Conservation (phyloP, 2,888 invertebrate genomes). For the Andrena fulva region DNA sequence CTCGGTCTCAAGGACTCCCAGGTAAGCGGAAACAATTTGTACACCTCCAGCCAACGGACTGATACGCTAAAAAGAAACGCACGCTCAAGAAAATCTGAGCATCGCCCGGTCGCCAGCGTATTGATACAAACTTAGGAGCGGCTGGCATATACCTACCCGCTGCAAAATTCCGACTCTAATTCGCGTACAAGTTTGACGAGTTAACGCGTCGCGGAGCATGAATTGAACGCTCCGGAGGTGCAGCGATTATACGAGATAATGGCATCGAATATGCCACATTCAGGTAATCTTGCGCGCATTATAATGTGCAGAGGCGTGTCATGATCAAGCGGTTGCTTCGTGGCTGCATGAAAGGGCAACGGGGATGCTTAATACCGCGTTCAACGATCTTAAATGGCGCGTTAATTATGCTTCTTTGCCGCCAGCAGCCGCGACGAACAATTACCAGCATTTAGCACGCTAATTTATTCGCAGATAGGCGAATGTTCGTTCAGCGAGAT, state of each 20-base stretch:
- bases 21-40: slow-evolving; percentile 86
- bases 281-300: slow-evolving; percentile 63
- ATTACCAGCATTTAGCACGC: not conserved
- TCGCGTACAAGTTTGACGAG: not conserved
- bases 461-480: slow-evolving; percentile 11
- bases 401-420: slow-evolving; percentile 34
- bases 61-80: too few relatives aligned
- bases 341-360: slow-evolving; percentile 42
- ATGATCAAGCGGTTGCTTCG: slow-evolving; percentile 65
- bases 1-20: slow-evolving; percentile 98
- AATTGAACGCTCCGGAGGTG: slow-evolving; percentile 4
- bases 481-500: not conserved
- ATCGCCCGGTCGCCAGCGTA: too few relatives aligned
- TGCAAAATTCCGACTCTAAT: not conserved
- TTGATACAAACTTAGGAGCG: too few relatives aligned
- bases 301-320: slow-evolving; percentile 61
- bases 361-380: slow-evolving; percentile 56
- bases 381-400: slow-evolving; percentile 61
- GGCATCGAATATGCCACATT: slow-evolving; percentile 64
- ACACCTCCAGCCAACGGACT: too few relatives aligned
- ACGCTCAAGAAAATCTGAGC: too few relatives aligned
- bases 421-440: not conserved
- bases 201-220: not conserved
- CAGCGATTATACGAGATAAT: slow-evolving; percentile 63
- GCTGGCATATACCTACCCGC: too few relatives aligned